phyloP scores from a whole-genome alignment of 2,888 invertebrate genomes.

The Mechanitis mazaeus region DNA sequence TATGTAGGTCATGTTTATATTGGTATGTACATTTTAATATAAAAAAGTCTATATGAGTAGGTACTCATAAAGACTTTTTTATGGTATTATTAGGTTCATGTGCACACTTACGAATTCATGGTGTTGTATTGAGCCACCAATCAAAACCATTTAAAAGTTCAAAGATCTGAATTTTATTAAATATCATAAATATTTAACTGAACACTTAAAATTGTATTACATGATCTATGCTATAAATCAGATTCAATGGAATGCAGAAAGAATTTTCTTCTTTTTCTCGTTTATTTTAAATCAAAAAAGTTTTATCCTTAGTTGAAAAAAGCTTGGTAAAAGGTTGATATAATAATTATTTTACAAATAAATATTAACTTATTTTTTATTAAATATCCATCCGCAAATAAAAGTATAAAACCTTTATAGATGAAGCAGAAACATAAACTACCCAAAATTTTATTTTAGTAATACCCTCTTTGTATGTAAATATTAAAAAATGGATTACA shows the following conservation, averaged over 20 bases:
- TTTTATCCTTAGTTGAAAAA: not conserved
- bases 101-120: conserved; percentile 33
- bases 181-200: not conserved
- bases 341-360: not conserved
- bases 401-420: no score
- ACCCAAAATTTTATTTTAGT: no score
- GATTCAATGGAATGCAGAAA: not conserved
- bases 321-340: not conserved
- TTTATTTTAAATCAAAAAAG: not conserved
- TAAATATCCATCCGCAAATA: not conserved
- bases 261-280: not conserved
- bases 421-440: no score
- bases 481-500: conserved; percentile 2
- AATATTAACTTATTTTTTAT: not conserved
- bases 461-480: no score
- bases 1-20: conserved; percentile 29
- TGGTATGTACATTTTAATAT: conserved; percentile 31
- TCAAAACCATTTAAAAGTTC: conserved; percentile 16
- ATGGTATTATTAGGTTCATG: conserved; percentile 42
- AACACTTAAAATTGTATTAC: not conserved
- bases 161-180: conserved; percentile 9
- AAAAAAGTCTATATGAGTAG: conserved; percentile 47
- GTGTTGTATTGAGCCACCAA: conserved; percentile 23
- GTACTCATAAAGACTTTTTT: no score
- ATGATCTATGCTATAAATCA: no score